Percentiles rank a stretch among this genome's conserved stretches.
These are phyloP conservation scores for Ochlodes sylvanus DNA, from an alignment of 2,888 invertebrate genomes.

Conservation along the genomic window DNA sequence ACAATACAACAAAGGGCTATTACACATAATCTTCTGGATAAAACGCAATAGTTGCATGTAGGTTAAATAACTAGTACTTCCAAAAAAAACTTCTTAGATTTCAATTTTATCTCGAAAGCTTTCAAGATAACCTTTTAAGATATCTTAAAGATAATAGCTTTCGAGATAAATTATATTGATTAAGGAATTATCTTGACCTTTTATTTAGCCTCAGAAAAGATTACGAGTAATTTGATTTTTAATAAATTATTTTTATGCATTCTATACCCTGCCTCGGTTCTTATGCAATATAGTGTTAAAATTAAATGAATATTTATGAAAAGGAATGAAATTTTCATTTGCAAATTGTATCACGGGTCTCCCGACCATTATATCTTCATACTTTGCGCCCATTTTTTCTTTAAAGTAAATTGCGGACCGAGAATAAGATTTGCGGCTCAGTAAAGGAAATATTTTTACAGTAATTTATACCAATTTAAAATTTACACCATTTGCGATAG, in stretches of 20 bases:
- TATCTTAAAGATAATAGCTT: too few relatives aligned
- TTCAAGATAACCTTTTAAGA: too few relatives aligned
- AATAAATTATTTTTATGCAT: not conserved
- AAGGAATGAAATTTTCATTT: constrained; percentile 21
- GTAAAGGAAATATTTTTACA: constrained; percentile 3
- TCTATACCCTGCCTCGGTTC: not conserved
- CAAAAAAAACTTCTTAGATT: too few relatives aligned
- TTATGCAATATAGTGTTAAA: constrained; percentile 2
- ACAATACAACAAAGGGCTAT: not conserved
- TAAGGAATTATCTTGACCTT: too few relatives aligned
- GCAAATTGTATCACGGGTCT: constrained; percentile 27
- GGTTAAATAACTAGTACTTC: too few relatives aligned
- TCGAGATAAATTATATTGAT: too few relatives aligned
- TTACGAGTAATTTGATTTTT: not conserved
- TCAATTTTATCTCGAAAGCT: too few relatives aligned
- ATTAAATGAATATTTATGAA: constrained; percentile 9
- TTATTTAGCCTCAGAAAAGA: too few relatives aligned
- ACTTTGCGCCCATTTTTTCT: constrained; percentile 20
- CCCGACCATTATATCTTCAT: constrained; percentile 14
- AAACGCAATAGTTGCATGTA: too few relatives aligned
- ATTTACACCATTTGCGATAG: not conserved
- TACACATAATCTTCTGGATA: not conserved
- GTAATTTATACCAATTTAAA: not conserved
- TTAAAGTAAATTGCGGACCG: constrained; percentile 9
- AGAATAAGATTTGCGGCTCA: constrained; percentile 19